Conservation (phyloP, 2,113 vertebrate species). For the Phaethornis superciliosus region DNA sequence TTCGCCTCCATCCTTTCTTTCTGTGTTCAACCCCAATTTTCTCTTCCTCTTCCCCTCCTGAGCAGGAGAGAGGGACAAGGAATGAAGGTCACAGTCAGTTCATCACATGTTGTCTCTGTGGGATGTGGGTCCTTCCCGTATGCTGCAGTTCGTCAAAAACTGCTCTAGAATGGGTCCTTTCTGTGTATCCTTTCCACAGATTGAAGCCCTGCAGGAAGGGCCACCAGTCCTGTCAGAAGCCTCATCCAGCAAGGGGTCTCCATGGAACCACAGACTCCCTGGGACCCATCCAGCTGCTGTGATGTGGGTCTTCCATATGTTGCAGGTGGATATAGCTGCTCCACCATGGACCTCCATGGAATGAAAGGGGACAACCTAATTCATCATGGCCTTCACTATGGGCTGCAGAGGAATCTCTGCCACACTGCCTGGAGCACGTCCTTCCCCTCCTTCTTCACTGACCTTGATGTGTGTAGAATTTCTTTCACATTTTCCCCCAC, state of each 20-base stretch:
- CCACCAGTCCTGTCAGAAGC: background rate
- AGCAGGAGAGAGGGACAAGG: fast-evolving
- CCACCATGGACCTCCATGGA: background rate
- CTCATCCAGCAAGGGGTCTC: background rate
- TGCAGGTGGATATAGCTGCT: background rate
- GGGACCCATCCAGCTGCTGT: too few relatives aligned
- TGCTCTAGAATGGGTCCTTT: background rate
- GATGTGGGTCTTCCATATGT: too few relatives aligned
- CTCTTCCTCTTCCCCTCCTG: background rate
- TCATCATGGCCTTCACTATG: background rate
- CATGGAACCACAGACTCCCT: background rate
- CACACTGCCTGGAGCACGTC: fast-evolving
- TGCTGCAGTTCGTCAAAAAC: background rate
- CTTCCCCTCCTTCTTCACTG: background rate
- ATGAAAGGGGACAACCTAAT: background rate
- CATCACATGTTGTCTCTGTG: background rate
- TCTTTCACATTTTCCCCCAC: background rate
- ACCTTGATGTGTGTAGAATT: too few relatives aligned
- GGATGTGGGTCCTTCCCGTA: background rate
- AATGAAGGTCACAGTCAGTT: background rate
- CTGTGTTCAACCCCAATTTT: background rate
- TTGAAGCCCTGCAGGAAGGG: background rate
- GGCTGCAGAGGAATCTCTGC: background rate
- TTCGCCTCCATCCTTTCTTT: background rate
- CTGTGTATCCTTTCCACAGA: background rate